These are phyloP conservation scores for Macrobrachium nipponense DNA, from an alignment of 1,140 invertebrate genomes.

Conservation along the genomic window DNA sequence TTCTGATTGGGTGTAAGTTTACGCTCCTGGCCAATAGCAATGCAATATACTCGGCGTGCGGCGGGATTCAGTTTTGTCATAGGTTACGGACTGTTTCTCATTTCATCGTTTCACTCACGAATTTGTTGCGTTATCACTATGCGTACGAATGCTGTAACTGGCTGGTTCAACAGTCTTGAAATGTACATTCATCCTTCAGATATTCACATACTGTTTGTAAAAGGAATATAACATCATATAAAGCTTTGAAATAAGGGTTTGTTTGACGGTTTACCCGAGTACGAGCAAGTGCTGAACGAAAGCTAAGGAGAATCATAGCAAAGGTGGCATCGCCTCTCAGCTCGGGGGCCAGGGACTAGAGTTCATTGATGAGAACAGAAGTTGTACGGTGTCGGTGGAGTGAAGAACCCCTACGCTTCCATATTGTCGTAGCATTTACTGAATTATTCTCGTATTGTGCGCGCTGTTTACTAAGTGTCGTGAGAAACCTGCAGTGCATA, in stretches of 20 bases:
- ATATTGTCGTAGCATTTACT: background rate
- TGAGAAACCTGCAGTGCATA: too few species aligned
- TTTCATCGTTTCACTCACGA: background rate
- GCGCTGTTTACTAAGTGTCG: background rate
- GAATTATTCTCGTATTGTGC: background rate
- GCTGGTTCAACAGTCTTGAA: too few species aligned
- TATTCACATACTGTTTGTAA: too few species aligned
- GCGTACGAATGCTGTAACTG: too few species aligned
- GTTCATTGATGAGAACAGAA: conserved; percentile 52
- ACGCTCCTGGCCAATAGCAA: conserved; percentile 32
- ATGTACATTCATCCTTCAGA: too few species aligned
- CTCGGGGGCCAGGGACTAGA: conserved; percentile 21
- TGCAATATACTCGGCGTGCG: background rate
- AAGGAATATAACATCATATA: too few species aligned
- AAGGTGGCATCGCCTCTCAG: background rate
- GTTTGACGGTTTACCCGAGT: too few species aligned
- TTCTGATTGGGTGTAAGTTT: conserved; percentile 50
- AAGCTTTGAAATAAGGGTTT: too few species aligned
- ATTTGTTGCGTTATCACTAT: background rate
- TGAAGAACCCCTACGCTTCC: background rate
- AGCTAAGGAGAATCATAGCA: background rate
- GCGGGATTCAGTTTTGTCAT: background rate
- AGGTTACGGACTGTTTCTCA: background rate
- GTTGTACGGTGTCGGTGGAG: conserved; percentile 7
- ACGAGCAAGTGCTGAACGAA: background rate